Evolutionary conservation across 2,113 vertebrate genomes (phyloP), one percentile per base, ranked within the genome.

Genomic region (Neolamprologus longior): DNA sequence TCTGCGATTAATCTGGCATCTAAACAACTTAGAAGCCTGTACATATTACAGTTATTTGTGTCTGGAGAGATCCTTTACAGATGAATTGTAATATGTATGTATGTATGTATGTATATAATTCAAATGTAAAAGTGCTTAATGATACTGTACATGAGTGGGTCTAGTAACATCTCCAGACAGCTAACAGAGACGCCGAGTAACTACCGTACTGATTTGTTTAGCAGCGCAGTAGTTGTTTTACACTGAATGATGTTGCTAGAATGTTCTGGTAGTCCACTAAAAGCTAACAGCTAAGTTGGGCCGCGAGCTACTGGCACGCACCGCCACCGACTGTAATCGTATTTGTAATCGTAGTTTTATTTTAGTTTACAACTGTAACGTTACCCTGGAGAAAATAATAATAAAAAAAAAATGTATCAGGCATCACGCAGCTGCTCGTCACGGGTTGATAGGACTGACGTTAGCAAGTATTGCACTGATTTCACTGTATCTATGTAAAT

Each of bases 191-290:
- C 2, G 3, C 14, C 24, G 14, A 47, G 6, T 50, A 47, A 31
- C 6, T 76, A 47, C 71, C 42, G 15, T 31, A 50, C 10, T 76
- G 24, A 76, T 28, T 52, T 19, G 26, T 50, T 50, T 78, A 78
- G 73, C 26, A 19, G 26, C 73, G 24, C 37, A 61, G 5, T 58
- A 42, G 24, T 42, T 24, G 7, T 9, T n/a, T 35, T 10, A 19
- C 50, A 24, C 9, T 33, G 45, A 80, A 21, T 35, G 50, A 54
- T 28, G 5, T 28, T 58, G 7, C 71, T 73, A 73, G 86, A 93
- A 92, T 55, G 76, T 93, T 93, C 89, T 82, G 17, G 50, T 28
- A 31, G 13, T 84, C 47, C 26, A 52, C 12, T 73, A 40, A 85
- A 53, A 31, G 83, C 55, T 78, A 83, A 58, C 5, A 7, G 55